phyloP scores from a whole-genome alignment of 2,113 vertebrate species.

The Oreamnos americanus region DNA sequence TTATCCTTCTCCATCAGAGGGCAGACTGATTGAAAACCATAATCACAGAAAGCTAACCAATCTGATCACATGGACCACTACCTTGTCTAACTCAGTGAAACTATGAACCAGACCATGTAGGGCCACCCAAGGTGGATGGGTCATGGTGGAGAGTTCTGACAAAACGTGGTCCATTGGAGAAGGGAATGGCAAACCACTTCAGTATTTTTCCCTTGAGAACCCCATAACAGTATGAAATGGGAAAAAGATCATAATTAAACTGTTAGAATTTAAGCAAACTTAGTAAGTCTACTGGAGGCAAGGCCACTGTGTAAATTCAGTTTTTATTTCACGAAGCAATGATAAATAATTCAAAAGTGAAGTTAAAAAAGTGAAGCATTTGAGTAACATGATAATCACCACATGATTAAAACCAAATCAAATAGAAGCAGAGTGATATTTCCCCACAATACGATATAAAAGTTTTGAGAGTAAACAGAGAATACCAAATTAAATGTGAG shows the following conservation, averaged over 20 bases:
- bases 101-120: neutral
- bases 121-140: accelerated
- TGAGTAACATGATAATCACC: neutral
- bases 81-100: neutral
- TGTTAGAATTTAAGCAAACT: neutral
- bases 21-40: neutral
- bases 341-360: neutral
- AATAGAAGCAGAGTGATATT: neutral
- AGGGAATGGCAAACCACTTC: neutral
- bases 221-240: neutral
- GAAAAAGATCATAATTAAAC: neutral
- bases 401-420: neutral
- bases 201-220: neutral
- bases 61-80: neutral
- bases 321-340: neutral
- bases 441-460: neutral
- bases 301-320: neutral
- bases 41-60: neutral
- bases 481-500: neutral
- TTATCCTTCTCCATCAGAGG: neutral
- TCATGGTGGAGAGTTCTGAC: neutral
- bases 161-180: neutral
- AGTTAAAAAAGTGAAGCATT: neutral
- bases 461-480: neutral
- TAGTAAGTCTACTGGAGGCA: neutral